phyloP scores from a whole-genome alignment of 2,797 vertebrate species.

The Microctenopoma stevenorrisi region DNA sequence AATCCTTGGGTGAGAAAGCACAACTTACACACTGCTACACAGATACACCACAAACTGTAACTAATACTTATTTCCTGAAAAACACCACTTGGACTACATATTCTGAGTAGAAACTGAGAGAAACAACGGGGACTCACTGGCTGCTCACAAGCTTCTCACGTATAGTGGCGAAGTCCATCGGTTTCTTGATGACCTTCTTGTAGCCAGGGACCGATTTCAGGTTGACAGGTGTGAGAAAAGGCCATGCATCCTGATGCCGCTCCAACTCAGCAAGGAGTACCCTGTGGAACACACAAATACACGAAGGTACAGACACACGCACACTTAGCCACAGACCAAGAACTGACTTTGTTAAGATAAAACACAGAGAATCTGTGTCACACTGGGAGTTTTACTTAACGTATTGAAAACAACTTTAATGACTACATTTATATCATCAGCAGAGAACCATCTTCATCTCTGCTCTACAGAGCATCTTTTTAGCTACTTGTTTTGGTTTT shows the following conservation, averaged over 20 bases:
- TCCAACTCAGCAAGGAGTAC: slow-evolving; percentile 96
- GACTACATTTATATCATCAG: slow-evolving; percentile 12
- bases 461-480: neutral
- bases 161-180: slow-evolving; percentile 99
- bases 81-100: slow-evolving; percentile 33
- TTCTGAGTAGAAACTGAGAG: slow-evolving; percentile 22
- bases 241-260: slow-evolving; percentile 98
- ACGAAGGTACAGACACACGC: slow-evolving; percentile 16
- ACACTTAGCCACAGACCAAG: slow-evolving; percentile 7
- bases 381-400: neutral
- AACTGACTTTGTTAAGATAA: slow-evolving; percentile 12
- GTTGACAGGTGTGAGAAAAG: slow-evolving; percentile 98
- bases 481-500: slow-evolving; percentile 9
- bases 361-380: slow-evolving; percentile 3
- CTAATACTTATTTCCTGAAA: slow-evolving; percentile 14
- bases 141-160: slow-evolving; percentile 97
- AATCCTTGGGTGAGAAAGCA: neutral
- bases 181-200: slow-evolving; percentile 98
- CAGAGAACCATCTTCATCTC: neutral
- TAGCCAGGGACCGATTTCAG: slow-evolving; percentile 98
- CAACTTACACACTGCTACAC: neutral
- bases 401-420: neutral
- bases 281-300: slow-evolving; percentile 72
- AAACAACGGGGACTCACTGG: slow-evolving; percentile 89
- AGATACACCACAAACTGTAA: neutral